Evolutionary conservation across 2,113 vertebrate species (phyloP), one percentile per base, ranked within the genome.

Genomic region (Crypturellus undulatus): DNA sequence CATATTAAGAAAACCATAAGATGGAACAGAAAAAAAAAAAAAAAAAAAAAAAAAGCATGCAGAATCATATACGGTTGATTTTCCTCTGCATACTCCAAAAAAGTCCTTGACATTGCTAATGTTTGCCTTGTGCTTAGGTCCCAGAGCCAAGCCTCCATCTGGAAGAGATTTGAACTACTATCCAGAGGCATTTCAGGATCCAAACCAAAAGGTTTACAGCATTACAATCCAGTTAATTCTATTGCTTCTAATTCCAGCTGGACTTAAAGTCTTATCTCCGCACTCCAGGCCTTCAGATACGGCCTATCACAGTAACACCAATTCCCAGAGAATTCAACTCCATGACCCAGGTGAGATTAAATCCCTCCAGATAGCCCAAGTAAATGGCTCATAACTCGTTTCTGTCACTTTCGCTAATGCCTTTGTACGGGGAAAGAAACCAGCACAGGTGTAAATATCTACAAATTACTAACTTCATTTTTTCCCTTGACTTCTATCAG

Each of bases 231-330:
- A 92, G 94, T 63, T 97, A 94, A 97, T 97, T 97, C 97, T 92
- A 90, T 63, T 90, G 96, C 95, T 97, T 96, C 94, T 96, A 96
- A 97, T 98, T 97, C 95, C 82, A 93, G 82, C 64, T 83, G 89
- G 97, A 97, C 96, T 98, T 96, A 97, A 96, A 97, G 92, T 92
- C 98, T 98, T 98, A 98, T 98, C 98, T 97, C 95, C 86, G 64
- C 85, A 93, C 52, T 83, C 93, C 97, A 98, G 98, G 96, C 97
- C 93, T 92, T 84, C 94, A 96, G 97, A 97, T 96, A 96, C 73
- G 89, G 96, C 85, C 95, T 98, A 97, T 97, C 97, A 94, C 92
- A 0, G 94, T 64, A 89, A 95, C 94, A 97, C 96, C 96, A 97
- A 93, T 97, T 97, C 96, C 96, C 96, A 81, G 92, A 92, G 96